A percentile compares a stretch with the other conserved stretches of the same genome.
Evolutionary conservation across 2,113 vertebrate species (phyloP).

Genomic region (Oxygymnocypris stewartii): DNA sequence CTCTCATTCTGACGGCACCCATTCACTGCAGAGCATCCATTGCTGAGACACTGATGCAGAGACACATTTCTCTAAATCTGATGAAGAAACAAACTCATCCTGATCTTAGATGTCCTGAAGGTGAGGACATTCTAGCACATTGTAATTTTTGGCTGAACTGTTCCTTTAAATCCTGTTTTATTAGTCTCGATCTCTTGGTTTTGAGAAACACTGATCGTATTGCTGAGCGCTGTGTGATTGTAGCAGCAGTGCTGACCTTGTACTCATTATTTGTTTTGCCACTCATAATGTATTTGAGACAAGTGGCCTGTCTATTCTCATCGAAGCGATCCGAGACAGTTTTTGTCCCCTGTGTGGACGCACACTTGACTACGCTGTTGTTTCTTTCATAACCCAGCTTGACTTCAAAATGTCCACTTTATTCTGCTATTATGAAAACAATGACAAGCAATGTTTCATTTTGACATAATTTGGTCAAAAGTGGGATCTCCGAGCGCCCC

Average conservation of each 20-base stretch:
- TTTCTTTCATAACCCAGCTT: background rate
- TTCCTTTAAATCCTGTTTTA: background rate
- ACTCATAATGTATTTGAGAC: conserved; percentile 59
- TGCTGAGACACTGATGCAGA: no score
- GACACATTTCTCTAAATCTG: no score
- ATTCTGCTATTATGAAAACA: background rate
- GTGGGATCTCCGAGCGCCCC: background rate
- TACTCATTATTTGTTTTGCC: conserved; percentile 57
- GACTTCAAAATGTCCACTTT: background rate
- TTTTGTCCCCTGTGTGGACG: background rate
- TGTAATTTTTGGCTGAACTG: no score
- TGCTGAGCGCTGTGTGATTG: background rate
- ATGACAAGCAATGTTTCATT: conserved; percentile 11
- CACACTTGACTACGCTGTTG: background rate
- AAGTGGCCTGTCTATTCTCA: conserved; percentile 43
- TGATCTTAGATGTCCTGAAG: no score
- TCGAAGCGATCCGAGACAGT: conserved; percentile 36
- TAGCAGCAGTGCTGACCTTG: conserved; percentile 53
- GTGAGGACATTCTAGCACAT: no score
- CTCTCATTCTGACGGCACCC: no score
- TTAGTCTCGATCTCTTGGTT: background rate
- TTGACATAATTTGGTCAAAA: conserved; percentile 19
- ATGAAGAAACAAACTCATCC: no score
- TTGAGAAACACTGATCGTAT: background rate
- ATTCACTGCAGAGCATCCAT: no score